Evolutionary conservation across 2,797 vertebrate species (phyloP).

Genomic region (Eupleurogrammus muticus): DNA sequence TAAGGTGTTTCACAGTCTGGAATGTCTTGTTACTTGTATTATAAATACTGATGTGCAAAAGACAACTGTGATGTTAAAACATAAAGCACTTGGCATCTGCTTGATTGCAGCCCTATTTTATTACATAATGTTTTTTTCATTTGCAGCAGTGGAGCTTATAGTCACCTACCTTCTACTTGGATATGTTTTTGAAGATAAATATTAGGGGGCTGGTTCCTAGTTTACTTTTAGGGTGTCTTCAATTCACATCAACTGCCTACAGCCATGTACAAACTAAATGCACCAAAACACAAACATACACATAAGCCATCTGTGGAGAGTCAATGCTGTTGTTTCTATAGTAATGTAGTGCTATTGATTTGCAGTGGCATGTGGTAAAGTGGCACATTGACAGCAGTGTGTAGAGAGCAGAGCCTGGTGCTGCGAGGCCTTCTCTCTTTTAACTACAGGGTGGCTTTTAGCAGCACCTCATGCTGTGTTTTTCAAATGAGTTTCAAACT

Average conservation of each 20-base stretch:
- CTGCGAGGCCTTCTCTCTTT: slow-evolving; percentile 58
- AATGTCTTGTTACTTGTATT: neutral
- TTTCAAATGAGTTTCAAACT: slow-evolving; percentile 60
- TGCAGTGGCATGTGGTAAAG: slow-evolving; percentile 58
- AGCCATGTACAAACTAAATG: slow-evolving; percentile 11
- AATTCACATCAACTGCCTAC: neutral
- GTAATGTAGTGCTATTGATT: slow-evolving; percentile 65
- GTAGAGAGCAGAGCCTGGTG: slow-evolving; percentile 37
- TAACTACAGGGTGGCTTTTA: slow-evolving; percentile 68
- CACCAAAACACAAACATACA: slow-evolving; percentile 23
- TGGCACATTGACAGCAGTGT: slow-evolving; percentile 54
- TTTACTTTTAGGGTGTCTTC: neutral
- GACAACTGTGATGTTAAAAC: neutral
- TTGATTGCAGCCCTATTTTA: slow-evolving; percentile 13
- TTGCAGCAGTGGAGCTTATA: slow-evolving; percentile 12
- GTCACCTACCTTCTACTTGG: neutral
- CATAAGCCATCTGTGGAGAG: slow-evolving; percentile 38
- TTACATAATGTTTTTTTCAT: slow-evolving; percentile 4
- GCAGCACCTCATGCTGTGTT: slow-evolving; percentile 55
- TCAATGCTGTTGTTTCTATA: slow-evolving; percentile 56
- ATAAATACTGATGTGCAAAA: neutral
- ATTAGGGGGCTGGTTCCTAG: neutral
- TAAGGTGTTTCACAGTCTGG: too few relatives aligned
- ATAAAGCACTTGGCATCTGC: neutral
- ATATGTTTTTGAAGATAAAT: neutral